phyloP scores from a whole-genome alignment of 2,888 invertebrate genomes.

The Corythucha ciliata region DNA sequence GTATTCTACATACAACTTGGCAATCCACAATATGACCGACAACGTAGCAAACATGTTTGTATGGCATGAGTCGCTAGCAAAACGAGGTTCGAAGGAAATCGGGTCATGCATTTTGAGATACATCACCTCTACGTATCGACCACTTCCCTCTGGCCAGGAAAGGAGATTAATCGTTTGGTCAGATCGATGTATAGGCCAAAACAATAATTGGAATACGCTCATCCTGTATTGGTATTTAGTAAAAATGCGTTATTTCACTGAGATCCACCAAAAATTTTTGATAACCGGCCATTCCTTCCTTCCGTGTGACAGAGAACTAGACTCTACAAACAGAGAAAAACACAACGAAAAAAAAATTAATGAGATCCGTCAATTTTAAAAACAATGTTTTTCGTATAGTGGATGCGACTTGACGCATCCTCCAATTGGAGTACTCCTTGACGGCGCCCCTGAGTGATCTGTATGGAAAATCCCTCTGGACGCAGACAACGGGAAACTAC shows the following conservation, averaged over 20 bases:
- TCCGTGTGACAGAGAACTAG: constrained; percentile 33
- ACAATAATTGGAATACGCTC: constrained; percentile 33
- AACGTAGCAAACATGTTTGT: constrained; percentile 24
- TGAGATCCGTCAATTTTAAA: too few species aligned
- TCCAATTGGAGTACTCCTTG: too few species aligned
- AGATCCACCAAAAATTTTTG: constrained; percentile 33
- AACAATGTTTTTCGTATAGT: too few species aligned
- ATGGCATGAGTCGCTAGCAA: constrained; percentile 22
- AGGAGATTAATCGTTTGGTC: constrained; percentile 32
- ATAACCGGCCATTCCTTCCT: constrained; percentile 32
- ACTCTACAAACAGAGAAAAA: constrained; percentile 30
- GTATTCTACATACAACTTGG: constrained; percentile 22
- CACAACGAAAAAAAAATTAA: constrained; percentile 25
- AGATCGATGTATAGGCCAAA: constrained; percentile 34
- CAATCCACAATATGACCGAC: constrained; percentile 12
- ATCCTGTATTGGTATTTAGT: constrained; percentile 24
- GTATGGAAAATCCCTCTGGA: too few species aligned
- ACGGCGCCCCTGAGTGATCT: too few species aligned
- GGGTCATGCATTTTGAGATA: constrained; percentile 20
- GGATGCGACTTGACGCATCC: too few species aligned
- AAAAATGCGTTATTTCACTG: constrained; percentile 29
- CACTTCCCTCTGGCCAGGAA: constrained; percentile 20
- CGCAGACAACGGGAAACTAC: constrained; percentile 28
- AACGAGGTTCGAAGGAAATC: constrained; percentile 26
- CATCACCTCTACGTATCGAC: constrained; percentile 15